phyloP scores from a whole-genome alignment of 2,888 invertebrate genomes.

The Zaprionus obscuricornis region DNA sequence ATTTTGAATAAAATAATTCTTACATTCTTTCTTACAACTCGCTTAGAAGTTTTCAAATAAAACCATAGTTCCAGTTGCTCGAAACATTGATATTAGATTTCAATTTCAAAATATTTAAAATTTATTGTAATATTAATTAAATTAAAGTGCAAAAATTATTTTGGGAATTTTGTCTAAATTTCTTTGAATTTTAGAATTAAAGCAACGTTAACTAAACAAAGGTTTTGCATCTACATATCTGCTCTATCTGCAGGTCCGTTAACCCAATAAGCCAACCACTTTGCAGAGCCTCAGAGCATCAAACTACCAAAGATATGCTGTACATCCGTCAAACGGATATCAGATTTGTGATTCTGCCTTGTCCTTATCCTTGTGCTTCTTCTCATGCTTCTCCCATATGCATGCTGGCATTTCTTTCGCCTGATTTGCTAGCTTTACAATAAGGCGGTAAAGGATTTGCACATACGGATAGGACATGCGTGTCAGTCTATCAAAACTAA shows the following conservation, averaged over 20 bases:
- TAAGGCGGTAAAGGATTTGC: constrained; percentile 37
- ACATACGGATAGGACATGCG: constrained; percentile 57
- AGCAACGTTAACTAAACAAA: background rate
- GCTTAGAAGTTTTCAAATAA: too few relatives aligned
- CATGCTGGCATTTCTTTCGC: constrained; percentile 40
- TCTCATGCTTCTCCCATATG: background rate
- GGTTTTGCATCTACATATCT: background rate
- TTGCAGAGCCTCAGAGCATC: constrained; percentile 23
- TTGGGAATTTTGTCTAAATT: too few relatives aligned
- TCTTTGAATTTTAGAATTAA: background rate
- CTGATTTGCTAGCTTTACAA: constrained; percentile 62
- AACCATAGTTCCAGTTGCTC: too few relatives aligned
- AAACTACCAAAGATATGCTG: constrained; percentile 21
- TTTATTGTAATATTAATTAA: too few relatives aligned
- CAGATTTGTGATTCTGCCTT: constrained; percentile 63
- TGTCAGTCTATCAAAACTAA: constrained; percentile 73
- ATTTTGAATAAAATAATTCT: too few relatives aligned
- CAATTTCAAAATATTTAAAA: too few relatives aligned
- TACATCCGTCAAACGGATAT: constrained; percentile 58
- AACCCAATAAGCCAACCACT: constrained; percentile 60
- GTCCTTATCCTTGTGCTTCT: constrained; percentile 1
- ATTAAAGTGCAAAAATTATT: too few relatives aligned
- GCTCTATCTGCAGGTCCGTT: background rate
- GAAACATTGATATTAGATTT: too few relatives aligned
- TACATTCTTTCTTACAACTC: too few relatives aligned